Conservation (phyloP, 2,888 invertebrate species). For the Timema podura region DNA sequence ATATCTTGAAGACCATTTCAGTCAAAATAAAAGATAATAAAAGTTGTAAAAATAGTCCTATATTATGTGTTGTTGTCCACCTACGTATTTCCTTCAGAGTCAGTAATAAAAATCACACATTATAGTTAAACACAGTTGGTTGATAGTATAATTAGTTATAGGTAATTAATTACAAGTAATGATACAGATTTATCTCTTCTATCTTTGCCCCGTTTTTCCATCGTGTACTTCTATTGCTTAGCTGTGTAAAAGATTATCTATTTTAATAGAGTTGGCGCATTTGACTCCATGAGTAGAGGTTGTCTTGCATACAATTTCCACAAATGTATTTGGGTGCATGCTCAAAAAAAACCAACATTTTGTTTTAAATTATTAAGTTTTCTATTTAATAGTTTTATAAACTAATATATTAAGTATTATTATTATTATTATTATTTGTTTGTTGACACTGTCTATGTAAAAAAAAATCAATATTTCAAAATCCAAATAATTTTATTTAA, state of each 20-base stretch:
- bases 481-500: not conserved
- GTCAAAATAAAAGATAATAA: too few relatives aligned
- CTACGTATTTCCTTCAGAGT: too few relatives aligned
- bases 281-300: too few relatives aligned
- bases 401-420: not conserved
- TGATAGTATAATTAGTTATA: conserved; percentile 14
- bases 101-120: not conserved
- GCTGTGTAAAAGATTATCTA: conserved; percentile 14
- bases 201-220: conserved; percentile 13
- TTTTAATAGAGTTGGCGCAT: conserved; percentile 23
- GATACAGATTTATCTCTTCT: not conserved
- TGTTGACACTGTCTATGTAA: not conserved
- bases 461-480: not conserved
- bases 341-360: too few relatives aligned
- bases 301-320: too few relatives aligned
- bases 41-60: too few relatives aligned
- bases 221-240: not conserved
- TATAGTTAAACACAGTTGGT: conserved; percentile 15
- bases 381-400: too few relatives aligned
- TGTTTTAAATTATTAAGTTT: too few relatives aligned
- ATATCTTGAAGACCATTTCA: too few relatives aligned
- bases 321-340: too few relatives aligned
- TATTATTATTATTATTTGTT: not conserved
- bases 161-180: conserved; percentile 5
- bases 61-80: too few relatives aligned